phyloP scores from a whole-genome alignment of 2,888 invertebrate genomes.

The Nephrotoma flavescens region DNA sequence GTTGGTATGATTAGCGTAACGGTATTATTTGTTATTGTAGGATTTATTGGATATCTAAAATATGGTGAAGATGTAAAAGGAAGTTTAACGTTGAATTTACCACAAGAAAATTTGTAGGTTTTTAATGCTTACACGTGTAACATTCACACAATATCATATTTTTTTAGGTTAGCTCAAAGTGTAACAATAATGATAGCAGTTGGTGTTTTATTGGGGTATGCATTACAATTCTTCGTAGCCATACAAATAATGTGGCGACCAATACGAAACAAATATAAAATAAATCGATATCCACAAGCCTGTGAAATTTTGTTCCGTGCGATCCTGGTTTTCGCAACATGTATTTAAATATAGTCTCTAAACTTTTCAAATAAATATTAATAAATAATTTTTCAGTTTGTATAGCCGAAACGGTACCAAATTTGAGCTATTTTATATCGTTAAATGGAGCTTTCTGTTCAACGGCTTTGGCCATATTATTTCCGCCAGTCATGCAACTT shows the following conservation, averaged over 20 bases:
- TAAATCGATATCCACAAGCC: slow-evolving; percentile 39
- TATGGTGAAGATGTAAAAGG: slow-evolving; percentile 71
- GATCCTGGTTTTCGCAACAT: slow-evolving; percentile 60
- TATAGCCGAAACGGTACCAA: slow-evolving; percentile 73
- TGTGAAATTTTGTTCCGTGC: slow-evolving; percentile 59
- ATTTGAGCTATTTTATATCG: slow-evolving; percentile 76
- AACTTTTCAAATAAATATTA: not conserved
- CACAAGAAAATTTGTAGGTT: slow-evolving; percentile 21
- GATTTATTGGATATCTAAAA: slow-evolving; percentile 76
- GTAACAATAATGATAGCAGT: slow-evolving; percentile 70
- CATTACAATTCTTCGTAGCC: slow-evolving; percentile 91
- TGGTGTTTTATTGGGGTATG: slow-evolving; percentile 80
- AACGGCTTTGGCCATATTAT: slow-evolving; percentile 70
- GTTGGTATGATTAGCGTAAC: slow-evolving; percentile 76
- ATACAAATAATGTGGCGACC: slow-evolving; percentile 77
- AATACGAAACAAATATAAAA: slow-evolving; percentile 38
- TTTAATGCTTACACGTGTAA: too few species aligned
- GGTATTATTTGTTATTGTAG: slow-evolving; percentile 61
- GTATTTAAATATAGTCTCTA: slow-evolving; percentile 32
- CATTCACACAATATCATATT: too few species aligned
- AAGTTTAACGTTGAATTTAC: slow-evolving; percentile 79
- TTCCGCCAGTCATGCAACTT: slow-evolving; percentile 77
- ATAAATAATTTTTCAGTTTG: slow-evolving; percentile 43
- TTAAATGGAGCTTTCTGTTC: slow-evolving; percentile 84
- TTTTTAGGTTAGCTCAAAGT: slow-evolving; percentile 64